Conservation (phyloP, 1,140 invertebrate genomes). For the Drosophila ambigua region DNA sequence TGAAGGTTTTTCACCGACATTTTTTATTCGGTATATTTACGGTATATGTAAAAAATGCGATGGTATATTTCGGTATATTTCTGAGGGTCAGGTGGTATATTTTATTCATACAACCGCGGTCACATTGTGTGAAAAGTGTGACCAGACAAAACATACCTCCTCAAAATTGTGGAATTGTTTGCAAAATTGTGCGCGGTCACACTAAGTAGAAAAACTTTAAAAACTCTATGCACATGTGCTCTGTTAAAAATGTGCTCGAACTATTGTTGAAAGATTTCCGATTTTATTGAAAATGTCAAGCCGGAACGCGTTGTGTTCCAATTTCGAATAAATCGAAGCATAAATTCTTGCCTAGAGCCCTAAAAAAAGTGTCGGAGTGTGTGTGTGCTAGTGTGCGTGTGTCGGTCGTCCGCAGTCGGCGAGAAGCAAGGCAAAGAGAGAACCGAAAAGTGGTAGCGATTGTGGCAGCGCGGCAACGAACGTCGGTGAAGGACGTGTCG, state of each 20-base stretch:
- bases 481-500: conserved; percentile 60
- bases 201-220: too few species aligned
- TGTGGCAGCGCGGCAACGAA: conserved; percentile 56
- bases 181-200: too few species aligned
- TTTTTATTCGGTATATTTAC: too few species aligned
- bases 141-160: too few species aligned
- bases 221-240: too few species aligned
- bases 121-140: too few species aligned
- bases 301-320: conserved; percentile 17
- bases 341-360: conserved; percentile 9
- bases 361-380: conserved; percentile 66
- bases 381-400: conserved; percentile 67
- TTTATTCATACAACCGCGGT: too few species aligned
- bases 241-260: conserved; percentile 37
- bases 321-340: conserved; percentile 18
- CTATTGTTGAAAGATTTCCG: conserved; percentile 14
- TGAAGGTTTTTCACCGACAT: too few species aligned
- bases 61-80: too few species aligned
- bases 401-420: conserved; percentile 70
- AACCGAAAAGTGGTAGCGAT: conserved; percentile 31
- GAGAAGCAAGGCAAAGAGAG: conserved; percentile 50
- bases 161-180: too few species aligned
- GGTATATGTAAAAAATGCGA: too few species aligned
- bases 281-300: conserved; percentile 22
- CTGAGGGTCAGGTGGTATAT: too few species aligned